Evolutionary conservation across 2,113 vertebrate genomes (phyloP).

Genomic region (Leucopsar rothschildi): DNA sequence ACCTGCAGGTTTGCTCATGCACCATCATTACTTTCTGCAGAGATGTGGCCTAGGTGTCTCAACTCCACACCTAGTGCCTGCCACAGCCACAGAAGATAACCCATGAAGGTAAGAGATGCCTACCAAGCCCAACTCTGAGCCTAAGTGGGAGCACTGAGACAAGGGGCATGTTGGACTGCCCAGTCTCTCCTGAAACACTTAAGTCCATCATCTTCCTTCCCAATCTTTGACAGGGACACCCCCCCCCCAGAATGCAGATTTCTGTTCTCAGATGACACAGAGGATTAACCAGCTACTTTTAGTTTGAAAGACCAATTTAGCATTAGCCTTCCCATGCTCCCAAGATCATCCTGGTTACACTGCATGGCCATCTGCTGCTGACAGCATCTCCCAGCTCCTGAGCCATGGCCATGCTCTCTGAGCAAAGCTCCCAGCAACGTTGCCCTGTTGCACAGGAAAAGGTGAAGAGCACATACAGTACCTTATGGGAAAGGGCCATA

Average conservation of each 20-base stretch:
- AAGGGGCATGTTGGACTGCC: fast-evolving
- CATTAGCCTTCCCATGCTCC: not conserved
- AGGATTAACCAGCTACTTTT: not conserved
- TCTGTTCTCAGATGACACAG: not conserved
- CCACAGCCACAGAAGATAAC: not conserved
- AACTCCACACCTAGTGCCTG: not conserved
- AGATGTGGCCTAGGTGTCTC: not conserved
- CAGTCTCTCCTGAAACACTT: not conserved
- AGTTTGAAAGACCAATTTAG: not conserved
- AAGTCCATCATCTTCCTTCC: not conserved
- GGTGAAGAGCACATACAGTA: fast-evolving
- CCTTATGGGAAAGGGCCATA: not conserved
- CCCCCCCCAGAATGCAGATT: fast-evolving
- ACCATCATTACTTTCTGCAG: not conserved
- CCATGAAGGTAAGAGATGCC: not conserved
- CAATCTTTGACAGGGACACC: fast-evolving
- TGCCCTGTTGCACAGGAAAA: not conserved
- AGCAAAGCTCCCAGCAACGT: not conserved
- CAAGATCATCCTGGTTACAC: not conserved
- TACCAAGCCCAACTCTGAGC: not conserved
- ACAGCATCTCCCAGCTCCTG: not conserved
- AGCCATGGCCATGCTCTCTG: fast-evolving
- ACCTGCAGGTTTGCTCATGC: not conserved
- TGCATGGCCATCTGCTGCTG: not conserved
- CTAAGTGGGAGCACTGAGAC: not conserved